phyloP scores from a whole-genome alignment of 2,113 vertebrate genomes.

The Crotalus horridus region DNA sequence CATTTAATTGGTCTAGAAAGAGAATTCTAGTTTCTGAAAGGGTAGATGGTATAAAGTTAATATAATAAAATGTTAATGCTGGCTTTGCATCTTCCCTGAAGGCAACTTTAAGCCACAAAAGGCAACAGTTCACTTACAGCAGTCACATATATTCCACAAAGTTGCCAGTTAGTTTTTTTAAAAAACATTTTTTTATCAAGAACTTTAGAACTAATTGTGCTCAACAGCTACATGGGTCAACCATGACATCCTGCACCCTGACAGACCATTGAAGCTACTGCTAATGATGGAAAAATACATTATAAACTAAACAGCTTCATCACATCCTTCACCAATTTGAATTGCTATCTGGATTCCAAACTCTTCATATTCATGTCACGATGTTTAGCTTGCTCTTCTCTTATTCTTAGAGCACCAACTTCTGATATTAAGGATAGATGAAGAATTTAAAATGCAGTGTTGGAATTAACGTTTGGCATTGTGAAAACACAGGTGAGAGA shows the following conservation, averaged over 20 bases:
- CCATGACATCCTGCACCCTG: not conserved
- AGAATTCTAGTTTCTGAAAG: slow-evolving; percentile 10
- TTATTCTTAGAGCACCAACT: not conserved
- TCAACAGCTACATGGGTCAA: not conserved
- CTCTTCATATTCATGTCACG: not conserved
- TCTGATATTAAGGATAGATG: not conserved
- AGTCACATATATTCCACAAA: not conserved
- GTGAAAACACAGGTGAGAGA: not conserved
- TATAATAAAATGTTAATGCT: slow-evolving; percentile 30
- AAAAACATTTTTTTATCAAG: not conserved
- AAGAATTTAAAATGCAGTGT: not conserved
- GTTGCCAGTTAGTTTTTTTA: not conserved
- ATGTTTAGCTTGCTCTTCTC: not conserved
- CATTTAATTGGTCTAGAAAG: slow-evolving; percentile 13
- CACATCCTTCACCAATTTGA: too few relatives aligned
- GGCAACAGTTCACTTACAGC: not conserved
- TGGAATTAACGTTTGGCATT: not conserved
- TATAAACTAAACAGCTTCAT: not conserved
- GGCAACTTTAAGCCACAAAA: not conserved
- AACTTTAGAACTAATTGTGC: not conserved
- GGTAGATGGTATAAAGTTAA: slow-evolving; percentile 8
- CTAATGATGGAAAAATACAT: not conserved
- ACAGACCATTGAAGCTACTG: not conserved
- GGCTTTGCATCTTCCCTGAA: slow-evolving; percentile 17
- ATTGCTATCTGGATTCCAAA: not conserved